Percentiles rank a stretch among this genome's conserved stretches.
phyloP scores from a whole-genome alignment of 2,888 invertebrate genomes.

The Cylloceria caligata region DNA sequence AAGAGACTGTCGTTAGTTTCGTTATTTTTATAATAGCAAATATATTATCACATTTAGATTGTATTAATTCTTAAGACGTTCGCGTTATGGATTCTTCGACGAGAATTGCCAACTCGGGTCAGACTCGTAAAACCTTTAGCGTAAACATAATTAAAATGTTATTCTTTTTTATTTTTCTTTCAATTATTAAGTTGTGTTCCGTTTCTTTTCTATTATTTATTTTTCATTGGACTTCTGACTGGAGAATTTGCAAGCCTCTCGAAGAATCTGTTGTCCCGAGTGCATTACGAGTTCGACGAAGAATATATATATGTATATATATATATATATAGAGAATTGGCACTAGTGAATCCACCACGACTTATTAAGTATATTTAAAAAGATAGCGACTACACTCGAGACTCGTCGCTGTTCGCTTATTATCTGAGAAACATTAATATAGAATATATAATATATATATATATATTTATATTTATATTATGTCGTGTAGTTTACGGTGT shows the following conservation, averaged over 20 bases:
- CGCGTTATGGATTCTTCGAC: conserved; percentile 70
- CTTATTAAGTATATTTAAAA: conserved; percentile 69
- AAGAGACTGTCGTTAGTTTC: conserved; percentile 73
- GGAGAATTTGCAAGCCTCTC: conserved; percentile 42
- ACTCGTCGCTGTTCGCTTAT: conserved; percentile 58
- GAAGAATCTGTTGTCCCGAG: conserved; percentile 56
- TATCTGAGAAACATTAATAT: conserved; percentile 83
- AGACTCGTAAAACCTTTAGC: conserved; percentile 64
- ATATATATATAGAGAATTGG: conserved; percentile 60
- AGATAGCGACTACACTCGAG: conserved; percentile 69
- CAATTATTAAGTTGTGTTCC: too few species aligned
- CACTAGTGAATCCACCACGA: conserved; percentile 71
- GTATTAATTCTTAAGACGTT: conserved; percentile 83
- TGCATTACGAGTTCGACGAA: conserved; percentile 60
- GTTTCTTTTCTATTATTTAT: too few species aligned
- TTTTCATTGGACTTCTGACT: not conserved
- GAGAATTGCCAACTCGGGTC: conserved; percentile 29
- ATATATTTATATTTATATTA: conserved; percentile 60
- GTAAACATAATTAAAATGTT: not conserved
- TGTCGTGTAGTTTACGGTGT: conserved; percentile 59
- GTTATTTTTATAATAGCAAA: conserved; percentile 81
- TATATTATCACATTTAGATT: conserved; percentile 85
- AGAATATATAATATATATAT: conserved; percentile 79
- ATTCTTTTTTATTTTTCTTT: not conserved
- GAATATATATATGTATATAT: conserved; percentile 61